Conservation (phyloP, 2,797 vertebrate genomes). For the Borostomias antarcticus region DNA sequence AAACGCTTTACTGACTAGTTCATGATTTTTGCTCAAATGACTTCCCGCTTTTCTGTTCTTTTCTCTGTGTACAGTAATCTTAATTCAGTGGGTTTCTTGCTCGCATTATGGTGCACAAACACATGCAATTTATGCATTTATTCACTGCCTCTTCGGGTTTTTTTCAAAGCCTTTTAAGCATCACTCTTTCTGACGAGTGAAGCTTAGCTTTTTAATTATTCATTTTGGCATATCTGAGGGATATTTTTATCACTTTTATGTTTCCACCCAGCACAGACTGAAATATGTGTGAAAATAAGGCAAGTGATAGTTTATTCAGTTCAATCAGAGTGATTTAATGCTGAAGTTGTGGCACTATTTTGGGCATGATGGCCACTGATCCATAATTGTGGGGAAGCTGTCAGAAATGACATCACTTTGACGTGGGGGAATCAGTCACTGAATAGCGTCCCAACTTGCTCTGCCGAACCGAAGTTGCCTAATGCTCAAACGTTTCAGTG, state of each 20-base stretch:
- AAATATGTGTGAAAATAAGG: conserved; percentile 37
- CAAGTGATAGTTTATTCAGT: conserved; percentile 14
- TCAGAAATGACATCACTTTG: conserved; percentile 30
- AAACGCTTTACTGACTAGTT: conserved; percentile 56
- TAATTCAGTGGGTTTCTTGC: conserved; percentile 50
- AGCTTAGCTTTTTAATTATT: conserved; percentile 73
- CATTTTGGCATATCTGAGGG: conserved; percentile 66
- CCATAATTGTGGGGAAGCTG: conserved; percentile 31
- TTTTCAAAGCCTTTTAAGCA: conserved; percentile 69
- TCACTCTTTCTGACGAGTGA: conserved; percentile 63
- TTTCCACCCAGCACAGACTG: conserved; percentile 50
- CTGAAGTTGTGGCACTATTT: conserved; percentile 5
- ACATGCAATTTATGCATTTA: conserved; percentile 67
- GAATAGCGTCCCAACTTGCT: conserved; percentile 1
- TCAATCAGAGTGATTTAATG: conserved; percentile 50
- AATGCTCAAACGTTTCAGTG: neutral
- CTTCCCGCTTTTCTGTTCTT: conserved; percentile 62
- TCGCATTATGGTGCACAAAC: conserved; percentile 33
- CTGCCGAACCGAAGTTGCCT: neutral
- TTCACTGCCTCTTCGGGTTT: conserved; percentile 64
- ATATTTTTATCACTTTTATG: conserved; percentile 63
- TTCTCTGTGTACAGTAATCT: conserved; percentile 57
- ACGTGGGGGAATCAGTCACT: conserved; percentile 35
- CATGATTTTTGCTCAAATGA: conserved; percentile 59
- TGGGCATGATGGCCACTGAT: conserved; percentile 17